phyloP scores from a whole-genome alignment of 2,888 invertebrate genomes.

The Muscina levida region DNA sequence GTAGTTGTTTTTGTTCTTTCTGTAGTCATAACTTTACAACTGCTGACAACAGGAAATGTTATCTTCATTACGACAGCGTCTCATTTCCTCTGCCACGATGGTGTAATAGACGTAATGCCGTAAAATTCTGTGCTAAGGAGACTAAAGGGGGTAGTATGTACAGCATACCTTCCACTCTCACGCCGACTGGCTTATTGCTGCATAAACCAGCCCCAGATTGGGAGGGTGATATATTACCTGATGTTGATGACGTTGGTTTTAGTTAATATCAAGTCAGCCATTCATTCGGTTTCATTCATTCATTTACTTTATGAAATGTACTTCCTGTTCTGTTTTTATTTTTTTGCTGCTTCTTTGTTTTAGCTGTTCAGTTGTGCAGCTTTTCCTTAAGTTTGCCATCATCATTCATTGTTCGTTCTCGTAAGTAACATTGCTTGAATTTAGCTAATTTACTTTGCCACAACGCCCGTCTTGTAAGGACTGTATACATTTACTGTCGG shows the following conservation, averaged over 20 bases:
- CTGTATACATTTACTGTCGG: background rate
- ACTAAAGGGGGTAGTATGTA: background rate
- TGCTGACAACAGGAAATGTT: conserved; percentile 75
- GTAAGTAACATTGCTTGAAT: conserved; percentile 67
- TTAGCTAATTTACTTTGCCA: conserved; percentile 71
- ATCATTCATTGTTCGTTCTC: background rate
- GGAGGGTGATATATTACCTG: conserved; percentile 21
- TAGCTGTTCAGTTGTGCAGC: background rate
- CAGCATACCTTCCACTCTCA: background rate
- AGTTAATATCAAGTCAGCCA: conserved; percentile 30
- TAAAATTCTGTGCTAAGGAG: background rate
- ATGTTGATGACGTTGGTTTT: conserved; percentile 29
- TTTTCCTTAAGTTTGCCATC: background rate
- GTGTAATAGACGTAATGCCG: background rate
- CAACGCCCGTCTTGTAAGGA: background rate
- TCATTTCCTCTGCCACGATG: conserved; percentile 67
- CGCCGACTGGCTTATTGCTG: background rate
- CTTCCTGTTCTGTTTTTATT: background rate
- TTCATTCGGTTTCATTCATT: conserved; percentile 45
- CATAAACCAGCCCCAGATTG: background rate
- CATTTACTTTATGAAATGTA: background rate
- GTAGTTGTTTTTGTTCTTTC: conserved; percentile 52
- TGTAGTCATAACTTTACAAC: conserved; percentile 64
- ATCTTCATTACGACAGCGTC: conserved; percentile 75
- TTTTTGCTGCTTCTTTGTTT: conserved; percentile 36